Conservation (phyloP, 1,140 invertebrate species). For the Probaryconus sp. region DNA sequence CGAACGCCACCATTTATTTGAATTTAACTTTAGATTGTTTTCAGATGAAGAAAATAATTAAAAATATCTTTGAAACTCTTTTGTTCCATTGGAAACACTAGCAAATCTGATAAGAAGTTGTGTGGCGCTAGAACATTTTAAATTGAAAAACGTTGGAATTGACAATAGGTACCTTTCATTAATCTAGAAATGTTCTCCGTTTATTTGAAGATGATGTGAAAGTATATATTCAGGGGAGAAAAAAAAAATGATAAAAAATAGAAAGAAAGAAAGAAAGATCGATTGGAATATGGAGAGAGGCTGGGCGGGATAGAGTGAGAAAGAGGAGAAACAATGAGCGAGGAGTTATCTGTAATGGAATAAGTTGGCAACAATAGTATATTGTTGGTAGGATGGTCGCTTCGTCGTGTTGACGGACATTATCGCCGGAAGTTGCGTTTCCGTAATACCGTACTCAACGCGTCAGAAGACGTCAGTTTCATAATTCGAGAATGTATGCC, state of each 20-base stretch:
- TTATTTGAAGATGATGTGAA: constrained; percentile 26
- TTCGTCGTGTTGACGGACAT: constrained; percentile 77
- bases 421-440: constrained; percentile 78
- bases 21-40: no score
- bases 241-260: constrained; percentile 10
- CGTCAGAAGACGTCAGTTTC: constrained; percentile 67
- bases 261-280: constrained; percentile 38
- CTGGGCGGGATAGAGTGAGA: constrained; percentile 36
- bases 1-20: no score
- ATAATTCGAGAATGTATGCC: constrained; percentile 68
- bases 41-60: no score
- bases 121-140: no score
- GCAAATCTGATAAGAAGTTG: no score
- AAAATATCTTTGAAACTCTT: no score
- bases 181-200: background rate
- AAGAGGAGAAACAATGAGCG: constrained; percentile 73
- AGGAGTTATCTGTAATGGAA: constrained; percentile 79
- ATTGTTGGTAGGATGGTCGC: constrained; percentile 76
- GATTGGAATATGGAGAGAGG: constrained; percentile 14
- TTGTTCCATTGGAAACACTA: no score
- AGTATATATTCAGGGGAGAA: constrained; percentile 16
- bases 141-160: no score
- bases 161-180: no score
- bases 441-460: constrained; percentile 67
- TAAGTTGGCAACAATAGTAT: constrained; percentile 78